Conservation (phyloP, 1,140 invertebrate genomes). For the Sitophilus oryzae region DNA sequence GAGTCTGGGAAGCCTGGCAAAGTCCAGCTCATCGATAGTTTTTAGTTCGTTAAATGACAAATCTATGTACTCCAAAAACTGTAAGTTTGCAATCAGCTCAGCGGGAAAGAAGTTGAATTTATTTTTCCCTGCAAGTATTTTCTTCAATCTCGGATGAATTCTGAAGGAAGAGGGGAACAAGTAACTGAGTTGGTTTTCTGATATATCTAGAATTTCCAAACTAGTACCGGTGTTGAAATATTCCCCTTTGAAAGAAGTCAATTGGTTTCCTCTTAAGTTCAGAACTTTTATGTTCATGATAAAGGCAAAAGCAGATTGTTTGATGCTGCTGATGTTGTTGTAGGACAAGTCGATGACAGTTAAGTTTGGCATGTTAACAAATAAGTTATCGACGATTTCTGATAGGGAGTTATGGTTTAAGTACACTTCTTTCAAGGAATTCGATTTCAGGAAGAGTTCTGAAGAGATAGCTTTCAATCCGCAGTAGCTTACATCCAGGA, state of each 20-base stretch:
- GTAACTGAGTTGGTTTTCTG: conserved; percentile 70
- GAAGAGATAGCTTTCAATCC: conserved; percentile 63
- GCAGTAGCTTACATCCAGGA: conserved; percentile 68
- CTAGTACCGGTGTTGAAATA: conserved; percentile 67
- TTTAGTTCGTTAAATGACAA: conserved; percentile 71
- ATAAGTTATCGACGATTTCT: conserved; percentile 65
- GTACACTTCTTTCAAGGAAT: conserved; percentile 58
- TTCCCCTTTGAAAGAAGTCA: conserved; percentile 72
- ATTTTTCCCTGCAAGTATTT: conserved; percentile 65
- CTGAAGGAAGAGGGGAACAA: conserved; percentile 76
- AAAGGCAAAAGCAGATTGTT: conserved; percentile 59
- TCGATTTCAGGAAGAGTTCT: conserved; percentile 63
- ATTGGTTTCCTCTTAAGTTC: conserved; percentile 62
- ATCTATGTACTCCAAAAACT: conserved; percentile 68
- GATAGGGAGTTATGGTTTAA: conserved; percentile 62
- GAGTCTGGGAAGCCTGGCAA: conserved; percentile 69
- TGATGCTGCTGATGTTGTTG: conserved; percentile 72
- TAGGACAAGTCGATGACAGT: conserved; percentile 65
- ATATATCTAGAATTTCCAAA: conserved; percentile 66
- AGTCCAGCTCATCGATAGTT: conserved; percentile 74
- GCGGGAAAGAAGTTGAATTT: conserved; percentile 76
- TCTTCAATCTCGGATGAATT: conserved; percentile 66
- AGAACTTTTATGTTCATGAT: conserved; percentile 63
- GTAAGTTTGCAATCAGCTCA: conserved; percentile 67
- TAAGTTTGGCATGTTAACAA: conserved; percentile 66